A percentile compares a stretch with the other conserved stretches of the same genome.
Evolutionary conservation across 2,113 vertebrate species (phyloP).

Genomic region (Gulo gulo): DNA sequence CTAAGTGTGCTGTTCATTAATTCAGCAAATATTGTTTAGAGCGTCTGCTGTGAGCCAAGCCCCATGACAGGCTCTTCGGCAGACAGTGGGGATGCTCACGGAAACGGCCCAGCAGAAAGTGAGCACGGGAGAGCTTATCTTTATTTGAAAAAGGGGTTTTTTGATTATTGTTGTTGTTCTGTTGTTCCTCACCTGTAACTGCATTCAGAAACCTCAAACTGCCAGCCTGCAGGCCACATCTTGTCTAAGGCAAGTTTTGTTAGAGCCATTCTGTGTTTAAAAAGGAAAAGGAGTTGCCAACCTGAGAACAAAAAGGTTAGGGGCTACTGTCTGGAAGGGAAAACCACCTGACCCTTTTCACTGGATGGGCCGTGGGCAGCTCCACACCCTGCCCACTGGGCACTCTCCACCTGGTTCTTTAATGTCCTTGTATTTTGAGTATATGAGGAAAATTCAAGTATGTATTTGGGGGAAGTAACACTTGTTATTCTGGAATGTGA

Average conservation of each 20-base stretch:
- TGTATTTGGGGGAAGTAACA: not conserved
- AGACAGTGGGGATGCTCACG: rapidly evolving
- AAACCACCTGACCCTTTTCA: not conserved
- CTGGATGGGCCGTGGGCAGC: not conserved
- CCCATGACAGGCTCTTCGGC: not conserved
- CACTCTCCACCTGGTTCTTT: not conserved
- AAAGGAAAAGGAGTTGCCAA: not conserved
- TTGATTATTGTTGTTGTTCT: no score
- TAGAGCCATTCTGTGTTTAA: not conserved
- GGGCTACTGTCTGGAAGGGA: no score
- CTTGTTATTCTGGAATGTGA: not conserved
- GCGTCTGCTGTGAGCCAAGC: not conserved
- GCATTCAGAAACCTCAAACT: rapidly evolving
- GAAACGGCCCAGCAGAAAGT: not conserved
- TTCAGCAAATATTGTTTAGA: not conserved
- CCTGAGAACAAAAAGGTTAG: not conserved
- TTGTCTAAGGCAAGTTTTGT: not conserved
- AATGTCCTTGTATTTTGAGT: not conserved
- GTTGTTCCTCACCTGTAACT: not conserved
- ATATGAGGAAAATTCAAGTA: not conserved
- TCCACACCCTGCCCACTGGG: not conserved
- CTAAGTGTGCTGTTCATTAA: not conserved
- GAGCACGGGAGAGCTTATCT: not conserved
- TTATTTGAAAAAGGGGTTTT: no score
- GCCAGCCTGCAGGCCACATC: not conserved